phyloP scores from a whole-genome alignment of 2,888 invertebrate species.

The Drosophila recens region DNA sequence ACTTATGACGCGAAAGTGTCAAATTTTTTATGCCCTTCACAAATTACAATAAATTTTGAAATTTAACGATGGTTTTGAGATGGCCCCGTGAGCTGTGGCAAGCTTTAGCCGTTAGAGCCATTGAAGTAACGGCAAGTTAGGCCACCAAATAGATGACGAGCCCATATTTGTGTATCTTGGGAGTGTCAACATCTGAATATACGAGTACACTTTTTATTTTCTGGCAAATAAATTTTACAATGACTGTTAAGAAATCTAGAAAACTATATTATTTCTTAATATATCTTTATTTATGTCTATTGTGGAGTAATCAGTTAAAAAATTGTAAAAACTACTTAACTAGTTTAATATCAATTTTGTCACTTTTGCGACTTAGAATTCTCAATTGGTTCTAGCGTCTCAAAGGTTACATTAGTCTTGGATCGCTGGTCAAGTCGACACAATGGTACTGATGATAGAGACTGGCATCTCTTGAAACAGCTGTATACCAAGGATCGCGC shows the following conservation, averaged over 20 bases:
- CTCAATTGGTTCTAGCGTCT: no score
- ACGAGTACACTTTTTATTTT: slow-evolving; percentile 2
- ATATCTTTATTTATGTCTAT: background rate
- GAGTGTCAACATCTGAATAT: slow-evolving; percentile 26
- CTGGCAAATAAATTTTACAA: background rate
- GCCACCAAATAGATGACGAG: slow-evolving; percentile 26
- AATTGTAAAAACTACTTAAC: no score
- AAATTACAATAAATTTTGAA: slow-evolving; percentile 59
- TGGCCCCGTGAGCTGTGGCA: slow-evolving; percentile 12
- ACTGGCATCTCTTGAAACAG: no score
- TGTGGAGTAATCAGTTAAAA: background rate
- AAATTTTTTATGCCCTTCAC: slow-evolving; percentile 70
- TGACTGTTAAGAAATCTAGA: background rate
- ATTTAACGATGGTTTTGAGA: slow-evolving; percentile 41
- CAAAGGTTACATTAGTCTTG: no score
- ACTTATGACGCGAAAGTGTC: slow-evolving; percentile 63
- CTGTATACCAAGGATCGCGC: no score
- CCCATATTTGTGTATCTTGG: slow-evolving; percentile 21
- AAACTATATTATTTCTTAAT: background rate
- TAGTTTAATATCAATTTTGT: no score
- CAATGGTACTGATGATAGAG: no score
- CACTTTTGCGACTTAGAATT: no score
- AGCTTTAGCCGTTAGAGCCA: slow-evolving; percentile 4
- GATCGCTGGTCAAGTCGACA: no score
- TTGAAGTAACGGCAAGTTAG: slow-evolving; percentile 10